Evolutionary conservation across 2,888 invertebrate species (phyloP), one percentile per base, ranked within the genome.

Genomic region (Acleris sparsana): DNA sequence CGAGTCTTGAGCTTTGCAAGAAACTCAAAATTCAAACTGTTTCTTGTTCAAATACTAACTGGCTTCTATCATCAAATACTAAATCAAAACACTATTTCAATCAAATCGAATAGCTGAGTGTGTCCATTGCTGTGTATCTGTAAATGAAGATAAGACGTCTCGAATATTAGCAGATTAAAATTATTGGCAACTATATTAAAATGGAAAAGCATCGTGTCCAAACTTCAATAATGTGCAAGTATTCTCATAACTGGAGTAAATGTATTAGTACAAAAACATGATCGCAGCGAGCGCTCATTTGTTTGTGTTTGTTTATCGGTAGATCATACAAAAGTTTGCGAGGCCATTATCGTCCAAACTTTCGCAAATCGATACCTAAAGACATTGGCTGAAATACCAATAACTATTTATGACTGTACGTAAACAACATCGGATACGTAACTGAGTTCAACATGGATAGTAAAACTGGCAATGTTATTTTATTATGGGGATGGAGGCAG

Each of bases 291-390:
- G 39, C 39, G 52, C 57, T 66, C 52, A 66, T 65, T 66, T 66
- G 62, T 66, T 62, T 62, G 33, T 25, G 46, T 46, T 66, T 62
- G 66, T 66, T 66, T 66, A 57, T 57, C 66, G 57, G 52, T 33
- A 51, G 56, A 62, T 62, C 57, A 61, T 18, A 48, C 56, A 52
- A 46, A 66, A 66, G 52, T 66, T 66, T 33, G 46, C 25, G 43
- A 25, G 55, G 46, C 57, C 52, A 62, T 66, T 66, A 66, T 66
- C 66, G 62, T 53, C 11, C 29, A 62, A 66, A 66, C 61, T 66
- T 66, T 62, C 57, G 39, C 62, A 66, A 66, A 62, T 66, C 66
- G 66, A 66, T 66, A 61, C 56, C 56, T 57, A 66, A 66, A 62
- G 66, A 62, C 66, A 66, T 62, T 62, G 65, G 55, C 43, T 22